Base-by-base conservation (phyloP, 2,888 invertebrate genomes). In the Microdon myrmicae region DNA sequence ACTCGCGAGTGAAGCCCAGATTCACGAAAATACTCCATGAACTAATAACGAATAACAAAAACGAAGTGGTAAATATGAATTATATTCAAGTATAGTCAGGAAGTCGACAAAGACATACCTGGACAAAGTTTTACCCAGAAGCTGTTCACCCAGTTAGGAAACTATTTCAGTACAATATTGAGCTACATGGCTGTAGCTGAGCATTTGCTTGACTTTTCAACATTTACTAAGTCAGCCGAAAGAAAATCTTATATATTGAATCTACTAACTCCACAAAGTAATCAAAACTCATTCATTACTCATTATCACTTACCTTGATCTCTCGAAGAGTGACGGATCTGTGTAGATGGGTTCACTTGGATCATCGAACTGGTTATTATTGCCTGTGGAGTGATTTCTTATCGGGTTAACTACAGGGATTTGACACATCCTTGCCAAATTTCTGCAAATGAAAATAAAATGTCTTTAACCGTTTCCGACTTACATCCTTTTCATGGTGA, bases 331-430 rank as follows among this genome's bases (percentile, higher is more conserved):
- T 2, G 93, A 92, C 0, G 94, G 94, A 80, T 94, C 94, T 1
- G 94, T 94, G 80, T 94, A 94, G 71, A 94, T 94, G 1, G 94
- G 94, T 77, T 94, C 94, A 75, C 93, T 94, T 23, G 94, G 94
- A 77, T 94, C 92, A 74, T 90, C 92, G 73, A 92, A 92, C 39
- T 79, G 77, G 43, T 75, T 74, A 44, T 70, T 73, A 39, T 68
- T 72, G 9, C 82, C 82, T 56, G 76, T 82, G 54, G 83, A 73
- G 75, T 83, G 69, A 75, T 83, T 81, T 66, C 82, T 80, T 53
- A 83, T 75, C 12, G 80, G 81, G 67, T 81, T 80, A 66, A 82
- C 81, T 1, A 82, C 79, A n/a, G 79, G 79, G 58, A 80, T 72
- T 67, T 81, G 81, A 69, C 81, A 81, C 78, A 81, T 80, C 66